Evolutionary conservation across 2,888 invertebrate genomes (phyloP).

Genomic region (Dryadula phaetusa): DNA sequence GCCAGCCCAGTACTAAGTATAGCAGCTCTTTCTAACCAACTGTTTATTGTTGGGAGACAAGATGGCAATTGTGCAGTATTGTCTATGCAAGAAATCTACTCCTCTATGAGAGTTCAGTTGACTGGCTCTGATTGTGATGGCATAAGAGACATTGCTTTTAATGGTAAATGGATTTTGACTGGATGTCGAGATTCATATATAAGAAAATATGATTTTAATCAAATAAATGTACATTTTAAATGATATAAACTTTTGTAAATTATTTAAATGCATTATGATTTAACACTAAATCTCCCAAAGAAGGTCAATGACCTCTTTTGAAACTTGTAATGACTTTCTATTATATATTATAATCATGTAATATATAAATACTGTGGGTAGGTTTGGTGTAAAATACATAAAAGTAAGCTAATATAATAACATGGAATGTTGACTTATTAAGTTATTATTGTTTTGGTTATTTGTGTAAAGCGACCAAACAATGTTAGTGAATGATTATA

Average conservation of each 20-base stretch:
- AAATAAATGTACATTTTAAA: conserved; percentile 77
- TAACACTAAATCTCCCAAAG: neutral
- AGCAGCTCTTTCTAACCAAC: conserved; percentile 71
- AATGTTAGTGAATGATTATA: too few relatives aligned
- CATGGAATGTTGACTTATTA: neutral
- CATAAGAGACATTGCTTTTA: conserved; percentile 85
- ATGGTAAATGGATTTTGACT: conserved; percentile 85
- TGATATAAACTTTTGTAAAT: conserved; percentile 49
- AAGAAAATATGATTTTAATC: conserved; percentile 85
- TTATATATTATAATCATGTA: too few relatives aligned
- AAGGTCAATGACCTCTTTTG: neutral
- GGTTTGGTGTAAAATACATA: too few relatives aligned
- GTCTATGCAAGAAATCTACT: conserved; percentile 67
- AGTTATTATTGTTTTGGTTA: too few relatives aligned
- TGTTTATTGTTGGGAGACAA: conserved; percentile 84
- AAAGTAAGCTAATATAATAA: neutral
- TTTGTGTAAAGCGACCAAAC: neutral
- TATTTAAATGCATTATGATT: neutral
- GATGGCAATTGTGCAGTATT: conserved; percentile 86
- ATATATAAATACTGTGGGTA: too few relatives aligned
- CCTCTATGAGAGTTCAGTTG: conserved; percentile 76
- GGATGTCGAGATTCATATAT: conserved; percentile 86
- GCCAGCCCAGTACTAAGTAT: conserved; percentile 84
- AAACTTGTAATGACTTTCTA: too few relatives aligned
- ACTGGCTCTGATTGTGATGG: conserved; percentile 90